These are phyloP conservation scores for Channa argus DNA, from an alignment of 2,113 vertebrate species.

Conservation along the genomic window DNA sequence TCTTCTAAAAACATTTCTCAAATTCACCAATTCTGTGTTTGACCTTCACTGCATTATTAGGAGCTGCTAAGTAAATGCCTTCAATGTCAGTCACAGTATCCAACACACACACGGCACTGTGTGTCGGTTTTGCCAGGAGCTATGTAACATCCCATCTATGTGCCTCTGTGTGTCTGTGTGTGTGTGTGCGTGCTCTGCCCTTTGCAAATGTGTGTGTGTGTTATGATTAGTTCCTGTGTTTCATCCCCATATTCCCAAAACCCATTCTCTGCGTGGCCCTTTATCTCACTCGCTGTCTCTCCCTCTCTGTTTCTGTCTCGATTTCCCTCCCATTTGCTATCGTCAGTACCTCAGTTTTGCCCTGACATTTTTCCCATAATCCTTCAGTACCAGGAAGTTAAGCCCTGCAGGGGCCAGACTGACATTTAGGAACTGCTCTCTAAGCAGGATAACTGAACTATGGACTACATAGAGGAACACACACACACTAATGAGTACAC, in stretches of 20 bases:
- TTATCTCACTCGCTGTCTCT: conserved; percentile 24
- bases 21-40: conserved; percentile 1
- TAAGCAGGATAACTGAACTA: conserved; percentile 67
- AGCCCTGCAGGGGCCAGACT: conserved; percentile 74
- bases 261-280: conserved; percentile 38
- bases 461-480: conserved; percentile 17
- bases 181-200: conserved; percentile 27
- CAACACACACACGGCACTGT: conserved; percentile 7
- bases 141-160: conserved; percentile 37
- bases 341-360: conserved; percentile 65
- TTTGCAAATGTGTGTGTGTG: conserved; percentile 51
- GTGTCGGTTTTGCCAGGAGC: conserved; percentile 41
- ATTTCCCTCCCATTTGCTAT: conserved; percentile 64
- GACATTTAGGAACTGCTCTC: conserved; percentile 81
- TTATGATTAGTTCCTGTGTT: conserved; percentile 67
- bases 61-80: conserved; percentile 35
- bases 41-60: neutral
- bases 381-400: conserved; percentile 77
- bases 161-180: conserved; percentile 5
- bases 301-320: conserved; percentile 23
- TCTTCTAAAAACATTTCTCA: neutral
- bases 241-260: conserved; percentile 59
- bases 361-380: conserved; percentile 84
- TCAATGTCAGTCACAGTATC: conserved; percentile 34
- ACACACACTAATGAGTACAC: conserved; percentile 19